Percentiles rank a stretch among this genome's conserved stretches.
Conservation (phyloP, 1,140 invertebrate genomes). For the Brachionus asplanchnoidis region DNA sequence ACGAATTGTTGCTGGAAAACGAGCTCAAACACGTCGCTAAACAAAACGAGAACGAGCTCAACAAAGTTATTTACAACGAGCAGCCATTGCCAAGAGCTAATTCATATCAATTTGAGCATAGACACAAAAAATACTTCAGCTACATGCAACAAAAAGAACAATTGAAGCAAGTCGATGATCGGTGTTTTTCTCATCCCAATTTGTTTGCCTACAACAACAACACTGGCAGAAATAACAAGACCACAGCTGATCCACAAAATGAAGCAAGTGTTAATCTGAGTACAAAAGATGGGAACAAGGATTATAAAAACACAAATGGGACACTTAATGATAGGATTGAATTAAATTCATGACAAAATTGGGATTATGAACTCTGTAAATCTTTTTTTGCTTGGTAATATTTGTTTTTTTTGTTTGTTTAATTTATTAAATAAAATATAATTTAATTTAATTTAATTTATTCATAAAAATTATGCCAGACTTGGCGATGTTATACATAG, state of each 20-base stretch:
- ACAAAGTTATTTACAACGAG: not conserved
- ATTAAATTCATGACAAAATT: too few species aligned
- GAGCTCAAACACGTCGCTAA: not conserved
- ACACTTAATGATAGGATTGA: too few species aligned
- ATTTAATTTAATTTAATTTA: too few species aligned
- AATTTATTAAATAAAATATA: too few species aligned
- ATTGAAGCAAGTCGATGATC: not conserved
- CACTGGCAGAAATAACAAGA: too few species aligned
- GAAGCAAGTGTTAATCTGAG: too few species aligned
- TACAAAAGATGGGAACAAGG: not conserved
- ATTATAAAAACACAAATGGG: not conserved
- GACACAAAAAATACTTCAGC: conserved; percentile 13
- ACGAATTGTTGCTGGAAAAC: conserved; percentile 3
- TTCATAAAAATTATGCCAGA: too few species aligned
- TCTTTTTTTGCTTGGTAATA: too few species aligned
- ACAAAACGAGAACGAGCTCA: not conserved
- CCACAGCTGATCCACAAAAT: too few species aligned
- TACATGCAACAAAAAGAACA: not conserved
- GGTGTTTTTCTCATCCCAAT: not conserved
- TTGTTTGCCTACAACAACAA: not conserved
- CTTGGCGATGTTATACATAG: too few species aligned
- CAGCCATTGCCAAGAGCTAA: not conserved
- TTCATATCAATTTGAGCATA: conserved; percentile 14
- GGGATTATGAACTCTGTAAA: too few species aligned
- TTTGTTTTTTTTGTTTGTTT: too few species aligned